Evolutionary conservation across 1,140 invertebrate genomes (phyloP).

Genomic region (Aporrectodea caliginosa): DNA sequence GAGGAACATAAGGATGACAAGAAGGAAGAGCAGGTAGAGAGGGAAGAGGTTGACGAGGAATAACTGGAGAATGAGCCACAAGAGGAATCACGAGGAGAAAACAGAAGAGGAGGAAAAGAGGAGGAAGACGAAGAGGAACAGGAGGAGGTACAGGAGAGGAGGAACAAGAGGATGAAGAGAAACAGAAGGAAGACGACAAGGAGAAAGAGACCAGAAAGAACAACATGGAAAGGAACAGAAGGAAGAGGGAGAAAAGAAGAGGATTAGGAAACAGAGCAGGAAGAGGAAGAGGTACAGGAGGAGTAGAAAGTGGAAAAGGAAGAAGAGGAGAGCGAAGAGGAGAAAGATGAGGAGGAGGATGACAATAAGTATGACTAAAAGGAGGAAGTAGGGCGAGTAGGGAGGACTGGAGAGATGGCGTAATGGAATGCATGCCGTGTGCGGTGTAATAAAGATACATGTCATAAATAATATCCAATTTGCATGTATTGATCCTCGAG

Average conservation of each 20-base stretch:
- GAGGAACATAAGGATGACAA: not conserved
- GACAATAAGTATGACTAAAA: not conserved
- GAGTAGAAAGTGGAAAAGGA: too few species aligned
- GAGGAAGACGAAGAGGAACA: too few species aligned
- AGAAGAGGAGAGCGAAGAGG: too few species aligned
- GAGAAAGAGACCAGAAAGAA: not conserved
- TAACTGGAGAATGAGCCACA: too few species aligned
- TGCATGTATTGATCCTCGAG: not conserved
- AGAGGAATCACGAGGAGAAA: too few species aligned
- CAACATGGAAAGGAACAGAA: not conserved
- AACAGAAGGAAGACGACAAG: not conserved
- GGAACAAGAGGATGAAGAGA: not conserved
- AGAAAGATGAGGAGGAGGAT: too few species aligned
- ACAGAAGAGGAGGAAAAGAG: too few species aligned
- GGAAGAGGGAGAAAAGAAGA: too few species aligned
- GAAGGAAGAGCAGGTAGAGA: not conserved
- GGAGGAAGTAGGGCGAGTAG: not conserved
- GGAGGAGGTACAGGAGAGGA: too few species aligned
- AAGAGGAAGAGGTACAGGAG: too few species aligned
- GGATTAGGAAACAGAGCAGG: too few species aligned
- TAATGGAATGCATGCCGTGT: not conserved
- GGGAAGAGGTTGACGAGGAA: too few species aligned
- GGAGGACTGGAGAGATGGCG: not conserved
- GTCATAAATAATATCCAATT: slow-evolving; percentile 3
- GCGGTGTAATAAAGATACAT: not conserved